phyloP scores from a whole-genome alignment of 2,797 vertebrate species.

The Malacoctenus gilli region DNA sequence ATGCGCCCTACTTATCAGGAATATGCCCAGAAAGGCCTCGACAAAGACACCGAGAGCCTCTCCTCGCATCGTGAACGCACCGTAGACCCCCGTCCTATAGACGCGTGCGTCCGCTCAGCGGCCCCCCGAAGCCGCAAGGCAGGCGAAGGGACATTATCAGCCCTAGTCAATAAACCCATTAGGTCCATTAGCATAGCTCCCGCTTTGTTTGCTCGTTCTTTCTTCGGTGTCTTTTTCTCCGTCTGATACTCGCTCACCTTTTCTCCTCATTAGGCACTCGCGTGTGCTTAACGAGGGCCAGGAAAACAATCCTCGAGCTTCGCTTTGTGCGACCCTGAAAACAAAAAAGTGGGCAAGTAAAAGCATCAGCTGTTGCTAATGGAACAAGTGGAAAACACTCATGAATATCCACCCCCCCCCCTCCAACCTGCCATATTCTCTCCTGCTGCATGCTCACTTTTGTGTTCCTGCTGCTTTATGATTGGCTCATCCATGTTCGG shows the following conservation, averaged over 20 bases:
- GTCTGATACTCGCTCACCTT: conserved; percentile 49
- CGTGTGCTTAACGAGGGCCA: conserved; percentile 24
- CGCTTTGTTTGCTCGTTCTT: conserved; percentile 29
- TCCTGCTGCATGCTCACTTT: conserved; percentile 16
- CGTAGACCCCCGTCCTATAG: background rate
- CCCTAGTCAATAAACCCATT: conserved; percentile 58
- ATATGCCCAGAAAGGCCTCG: conserved; percentile 17
- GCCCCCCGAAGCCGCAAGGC: conserved; percentile 1
- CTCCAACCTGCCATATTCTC: conserved; percentile 27
- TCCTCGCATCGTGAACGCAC: conserved; percentile 2
- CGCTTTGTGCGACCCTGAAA: conserved; percentile 38
- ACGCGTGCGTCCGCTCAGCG: background rate
- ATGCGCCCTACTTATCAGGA: background rate
- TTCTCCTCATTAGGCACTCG: conserved; percentile 57
- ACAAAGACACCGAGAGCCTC: conserved; percentile 13
- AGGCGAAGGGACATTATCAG: conserved; percentile 43
- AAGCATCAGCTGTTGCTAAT: conserved; percentile 52
- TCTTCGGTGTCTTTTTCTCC: conserved; percentile 50
- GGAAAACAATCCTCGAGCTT: conserved; percentile 45
- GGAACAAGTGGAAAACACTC: conserved; percentile 54
- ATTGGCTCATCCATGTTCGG: conserved; percentile 29
- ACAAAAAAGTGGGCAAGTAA: conserved; percentile 52
- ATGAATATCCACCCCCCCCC: conserved; percentile 52
- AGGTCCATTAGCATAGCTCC: conserved; percentile 54
- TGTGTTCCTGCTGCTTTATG: conserved; percentile 13